A percentile compares a stretch with the other conserved stretches of the same genome.
Conservation (phyloP, 2,113 vertebrate species). For the Benitochromis conjunctus region DNA sequence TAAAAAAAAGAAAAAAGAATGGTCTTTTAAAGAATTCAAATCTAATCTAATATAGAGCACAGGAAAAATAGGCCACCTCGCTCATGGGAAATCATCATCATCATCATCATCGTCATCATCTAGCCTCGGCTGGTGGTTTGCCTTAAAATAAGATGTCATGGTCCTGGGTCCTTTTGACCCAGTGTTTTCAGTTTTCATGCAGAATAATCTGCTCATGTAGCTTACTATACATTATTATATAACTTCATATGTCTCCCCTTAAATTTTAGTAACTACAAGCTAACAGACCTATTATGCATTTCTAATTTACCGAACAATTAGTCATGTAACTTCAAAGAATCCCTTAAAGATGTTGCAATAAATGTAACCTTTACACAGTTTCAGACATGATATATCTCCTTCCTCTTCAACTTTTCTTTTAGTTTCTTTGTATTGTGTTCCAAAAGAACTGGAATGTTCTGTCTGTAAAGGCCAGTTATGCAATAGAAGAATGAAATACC, state of each 20-base stretch:
- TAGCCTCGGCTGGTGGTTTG: not conserved
- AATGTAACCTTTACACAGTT: not conserved
- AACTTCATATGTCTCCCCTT: not conserved
- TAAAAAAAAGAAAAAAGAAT: fast-evolving
- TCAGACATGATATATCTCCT: not conserved
- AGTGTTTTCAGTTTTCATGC: no score
- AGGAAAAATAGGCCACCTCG: not conserved
- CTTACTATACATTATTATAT: not conserved
- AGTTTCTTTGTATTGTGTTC: not conserved
- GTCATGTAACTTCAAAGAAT: not conserved
- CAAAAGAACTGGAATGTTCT: not conserved
- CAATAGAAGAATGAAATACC: not conserved
- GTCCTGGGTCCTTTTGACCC: no score
- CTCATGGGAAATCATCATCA: no score
- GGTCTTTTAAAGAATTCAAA: not conserved
- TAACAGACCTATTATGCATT: not conserved
- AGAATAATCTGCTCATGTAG: not conserved
- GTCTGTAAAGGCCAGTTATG: not conserved
- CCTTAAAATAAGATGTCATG: no score
- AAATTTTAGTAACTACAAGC: not conserved
- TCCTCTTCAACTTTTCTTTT: not conserved
- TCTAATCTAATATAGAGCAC: not conserved
- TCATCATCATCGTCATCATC: not conserved
- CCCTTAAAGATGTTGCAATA: not conserved
- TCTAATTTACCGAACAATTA: not conserved